Evolutionary conservation across 2,888 invertebrate species (phyloP).

Genomic region (Invenusta paracnida): DNA sequence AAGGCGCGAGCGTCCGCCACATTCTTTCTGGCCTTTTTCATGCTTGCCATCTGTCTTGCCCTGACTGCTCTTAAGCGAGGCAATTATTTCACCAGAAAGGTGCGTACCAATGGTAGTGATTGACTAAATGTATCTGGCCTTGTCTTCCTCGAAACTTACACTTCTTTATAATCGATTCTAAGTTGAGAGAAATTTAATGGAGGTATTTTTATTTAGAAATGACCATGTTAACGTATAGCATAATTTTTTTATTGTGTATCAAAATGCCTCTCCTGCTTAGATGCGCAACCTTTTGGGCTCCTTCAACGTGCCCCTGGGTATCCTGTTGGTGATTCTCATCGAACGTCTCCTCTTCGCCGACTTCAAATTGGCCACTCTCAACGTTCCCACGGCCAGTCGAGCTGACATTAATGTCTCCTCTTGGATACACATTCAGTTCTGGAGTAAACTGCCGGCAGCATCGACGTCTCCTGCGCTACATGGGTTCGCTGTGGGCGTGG

Average conservation of each 20-base stretch:
- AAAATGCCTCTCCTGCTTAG: not conserved
- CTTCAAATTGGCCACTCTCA: slow-evolving; percentile 24
- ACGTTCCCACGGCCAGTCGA: slow-evolving; percentile 1
- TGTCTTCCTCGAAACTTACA: no score
- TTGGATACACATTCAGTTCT: not conserved
- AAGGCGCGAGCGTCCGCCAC: slow-evolving; percentile 32
- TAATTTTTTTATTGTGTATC: not conserved
- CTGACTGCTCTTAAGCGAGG: slow-evolving; percentile 36
- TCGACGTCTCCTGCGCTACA: not conserved
- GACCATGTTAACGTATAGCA: no score
- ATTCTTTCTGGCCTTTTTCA: slow-evolving; percentile 37
- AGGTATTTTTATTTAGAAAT: no score
- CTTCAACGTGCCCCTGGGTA: slow-evolving; percentile 38
- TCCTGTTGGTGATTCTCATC: slow-evolving; percentile 1
- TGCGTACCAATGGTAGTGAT: no score
- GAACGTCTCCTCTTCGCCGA: slow-evolving; percentile 5
- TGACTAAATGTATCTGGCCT: no score
- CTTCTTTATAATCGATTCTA: no score
- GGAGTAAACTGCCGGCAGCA: not conserved
- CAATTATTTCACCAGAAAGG: slow-evolving; percentile 39
- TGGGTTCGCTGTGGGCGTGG: slow-evolving; percentile 26
- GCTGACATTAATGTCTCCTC: not conserved
- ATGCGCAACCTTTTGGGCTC: slow-evolving; percentile 35
- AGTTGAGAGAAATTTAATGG: no score
- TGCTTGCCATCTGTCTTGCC: slow-evolving; percentile 23